Evolutionary conservation across 2,888 invertebrate genomes (phyloP), one percentile per base, ranked within the genome.

Genomic region (Corythucha ciliata): DNA sequence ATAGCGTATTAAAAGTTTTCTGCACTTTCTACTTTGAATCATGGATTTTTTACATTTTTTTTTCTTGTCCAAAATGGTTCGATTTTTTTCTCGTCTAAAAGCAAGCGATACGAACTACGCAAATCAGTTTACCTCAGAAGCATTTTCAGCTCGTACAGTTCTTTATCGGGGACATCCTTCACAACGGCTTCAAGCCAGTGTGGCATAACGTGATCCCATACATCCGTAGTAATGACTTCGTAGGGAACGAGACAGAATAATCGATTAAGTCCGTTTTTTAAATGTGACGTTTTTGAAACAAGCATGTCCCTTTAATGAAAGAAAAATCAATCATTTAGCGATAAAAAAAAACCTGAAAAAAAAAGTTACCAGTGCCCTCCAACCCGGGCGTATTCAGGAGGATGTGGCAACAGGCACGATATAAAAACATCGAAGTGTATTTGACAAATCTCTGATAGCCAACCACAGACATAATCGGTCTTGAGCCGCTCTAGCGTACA

Each of bases 131-230:
- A 80, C 80, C 79, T 77, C 32, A 83, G 72, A 26, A 89, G 79
- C 57, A 88, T 81, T 69, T 89, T 85, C 14, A 93, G 69, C 65
- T 92, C 90, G 42, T 76, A 72, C 36, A 90, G 71, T 64, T 91
- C 93, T 67, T 89, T 85, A 67, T 90, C 87, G 0, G 88, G 87
- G 0, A 91, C 88, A 65, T 91, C 90, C 55, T 85, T 84, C 45
- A 88, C 88, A 59, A 98, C 90, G 1, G 94, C 91, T 69, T 96
- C 94, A 83, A 98, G 85, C 98, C 98, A 98, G 63, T 90, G 86
- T 0, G 98, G 97, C 91, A 98, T 98, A 20, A 98, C 91, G 67
- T 85, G 85, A 67, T 94, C 90, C 98, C 98, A 98, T 51, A 93
- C 90, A 64, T 93, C 90, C 58, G 88, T 83, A 0, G 91, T 90